Conservation (phyloP, 2,113 vertebrate species). For the Hypanus sabinus region DNA sequence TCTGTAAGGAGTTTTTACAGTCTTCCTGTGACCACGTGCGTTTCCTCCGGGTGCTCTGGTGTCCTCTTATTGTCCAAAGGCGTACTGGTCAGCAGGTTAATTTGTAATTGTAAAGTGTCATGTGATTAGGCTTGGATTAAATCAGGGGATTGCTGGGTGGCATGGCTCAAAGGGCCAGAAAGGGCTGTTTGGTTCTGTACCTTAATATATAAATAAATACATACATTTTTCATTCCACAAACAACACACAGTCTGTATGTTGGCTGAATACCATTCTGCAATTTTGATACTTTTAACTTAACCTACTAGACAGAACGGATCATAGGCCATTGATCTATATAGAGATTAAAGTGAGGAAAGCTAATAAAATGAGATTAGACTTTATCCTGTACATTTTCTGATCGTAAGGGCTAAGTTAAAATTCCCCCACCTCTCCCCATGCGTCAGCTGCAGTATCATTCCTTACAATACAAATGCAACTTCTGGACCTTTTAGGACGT, state of each 20-base stretch:
- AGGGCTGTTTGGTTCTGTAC: too few relatives aligned
- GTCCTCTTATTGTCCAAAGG: too few relatives aligned
- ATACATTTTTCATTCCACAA: neutral
- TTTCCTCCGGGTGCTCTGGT: too few relatives aligned
- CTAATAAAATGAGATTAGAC: neutral
- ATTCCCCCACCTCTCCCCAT: neutral
- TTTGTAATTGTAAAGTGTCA: too few relatives aligned
- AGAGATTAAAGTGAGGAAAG: neutral
- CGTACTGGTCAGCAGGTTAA: too few relatives aligned
- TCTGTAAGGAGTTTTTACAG: too few relatives aligned
- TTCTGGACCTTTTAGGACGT: neutral
- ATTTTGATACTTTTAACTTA: conserved; percentile 8
- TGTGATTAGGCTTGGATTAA: too few relatives aligned
- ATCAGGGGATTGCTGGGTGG: too few relatives aligned
- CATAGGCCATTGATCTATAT: neutral
- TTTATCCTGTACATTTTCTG: neutral
- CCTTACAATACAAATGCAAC: neutral
- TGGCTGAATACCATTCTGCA: neutral
- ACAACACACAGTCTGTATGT: neutral
- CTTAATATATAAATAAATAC: too few relatives aligned
- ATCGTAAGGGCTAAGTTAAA: neutral
- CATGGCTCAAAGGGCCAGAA: too few relatives aligned
- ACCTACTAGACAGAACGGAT: neutral
- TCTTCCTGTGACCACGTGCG: too few relatives aligned
- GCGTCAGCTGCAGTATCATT: neutral